phyloP scores from a whole-genome alignment of 2,113 vertebrate species.

The Microtus montanus region DNA sequence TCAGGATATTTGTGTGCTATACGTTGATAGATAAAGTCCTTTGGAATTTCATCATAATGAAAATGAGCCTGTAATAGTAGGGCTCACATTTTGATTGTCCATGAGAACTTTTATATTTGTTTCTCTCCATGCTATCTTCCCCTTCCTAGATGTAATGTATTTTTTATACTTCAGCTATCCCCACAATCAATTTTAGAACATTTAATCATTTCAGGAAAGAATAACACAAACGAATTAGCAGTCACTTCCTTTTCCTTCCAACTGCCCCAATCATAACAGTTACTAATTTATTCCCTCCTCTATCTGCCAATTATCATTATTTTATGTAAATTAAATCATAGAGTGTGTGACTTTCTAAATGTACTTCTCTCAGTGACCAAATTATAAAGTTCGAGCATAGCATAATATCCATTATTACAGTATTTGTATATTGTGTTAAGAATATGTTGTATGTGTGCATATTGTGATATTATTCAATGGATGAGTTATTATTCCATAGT shows the following conservation, averaged over 20 bases:
- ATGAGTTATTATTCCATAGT: neutral
- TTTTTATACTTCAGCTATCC: neutral
- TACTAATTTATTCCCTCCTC: neutral
- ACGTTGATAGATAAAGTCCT: neutral
- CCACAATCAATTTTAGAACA: neutral
- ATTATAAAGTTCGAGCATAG: neutral
- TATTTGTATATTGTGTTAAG: neutral
- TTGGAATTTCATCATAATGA: neutral
- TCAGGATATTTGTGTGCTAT: neutral
- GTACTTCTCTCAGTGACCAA: neutral
- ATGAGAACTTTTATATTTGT: neutral
- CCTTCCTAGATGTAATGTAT: neutral
- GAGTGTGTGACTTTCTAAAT: neutral
- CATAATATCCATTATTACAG: neutral
- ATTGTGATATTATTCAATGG: neutral
- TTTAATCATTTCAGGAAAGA: neutral
- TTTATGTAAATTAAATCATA: neutral
- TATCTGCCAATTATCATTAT: neutral
- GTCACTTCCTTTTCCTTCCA: neutral
- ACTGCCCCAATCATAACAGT: neutral
- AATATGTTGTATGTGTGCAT: neutral
- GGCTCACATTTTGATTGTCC: neutral
- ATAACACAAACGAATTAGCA: neutral
- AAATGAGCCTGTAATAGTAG: neutral
- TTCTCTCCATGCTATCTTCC: neutral